phyloP scores from a whole-genome alignment of 2,113 vertebrate genomes.

The Felis catus region DNA sequence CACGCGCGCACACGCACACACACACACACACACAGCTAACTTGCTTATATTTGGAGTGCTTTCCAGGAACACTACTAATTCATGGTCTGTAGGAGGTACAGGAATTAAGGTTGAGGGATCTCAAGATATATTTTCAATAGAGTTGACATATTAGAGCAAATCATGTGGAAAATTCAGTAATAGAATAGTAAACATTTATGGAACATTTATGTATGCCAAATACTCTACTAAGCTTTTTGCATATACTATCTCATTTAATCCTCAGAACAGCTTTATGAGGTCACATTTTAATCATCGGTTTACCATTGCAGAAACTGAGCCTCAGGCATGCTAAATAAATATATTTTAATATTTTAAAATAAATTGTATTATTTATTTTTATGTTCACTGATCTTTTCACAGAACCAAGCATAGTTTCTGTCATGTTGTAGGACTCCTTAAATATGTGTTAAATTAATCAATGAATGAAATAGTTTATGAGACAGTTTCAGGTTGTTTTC shows the following conservation, averaged over 20 bases:
- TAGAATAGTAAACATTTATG: conserved; percentile 40
- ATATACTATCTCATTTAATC: conserved; percentile 30
- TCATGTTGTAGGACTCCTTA: not conserved
- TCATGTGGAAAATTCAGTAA: conserved; percentile 39
- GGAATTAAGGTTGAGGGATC: not conserved
- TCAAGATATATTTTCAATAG: conserved; percentile 39
- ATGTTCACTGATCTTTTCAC: not conserved
- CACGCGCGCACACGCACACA: not conserved
- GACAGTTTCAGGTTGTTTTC: conserved; percentile 24
- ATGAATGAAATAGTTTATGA: not conserved
- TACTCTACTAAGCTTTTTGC: not conserved
- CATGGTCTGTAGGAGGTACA: not conserved
- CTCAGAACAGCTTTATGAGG: not conserved
- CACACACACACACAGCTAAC: not conserved
- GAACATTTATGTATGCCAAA: not conserved
- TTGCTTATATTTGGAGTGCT: not conserved
- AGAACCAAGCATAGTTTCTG: not conserved
- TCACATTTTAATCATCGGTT: conserved; percentile 16
- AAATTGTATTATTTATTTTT: not conserved
- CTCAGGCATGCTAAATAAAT: not conserved
- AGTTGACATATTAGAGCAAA: not conserved
- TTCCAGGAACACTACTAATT: not conserved
- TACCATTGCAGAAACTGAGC: not conserved
- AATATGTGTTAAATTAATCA: not conserved
- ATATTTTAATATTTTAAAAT: not conserved